Evolutionary conservation across 1,140 invertebrate species (phyloP), one percentile per base, ranked within the genome.

Genomic region (Halictus rubicundus): DNA sequence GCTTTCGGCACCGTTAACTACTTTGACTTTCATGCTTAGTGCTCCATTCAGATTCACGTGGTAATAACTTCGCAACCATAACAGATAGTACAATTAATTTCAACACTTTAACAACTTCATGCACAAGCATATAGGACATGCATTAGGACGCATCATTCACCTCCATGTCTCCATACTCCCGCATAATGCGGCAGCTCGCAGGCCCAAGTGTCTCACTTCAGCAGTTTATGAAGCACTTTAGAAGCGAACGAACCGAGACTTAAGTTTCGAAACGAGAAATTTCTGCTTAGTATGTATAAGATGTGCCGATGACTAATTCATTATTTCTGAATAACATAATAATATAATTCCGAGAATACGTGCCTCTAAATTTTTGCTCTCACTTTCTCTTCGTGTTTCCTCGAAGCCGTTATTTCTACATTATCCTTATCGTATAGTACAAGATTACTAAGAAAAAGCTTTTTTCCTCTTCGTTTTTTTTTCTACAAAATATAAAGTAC

Each of bases 121-220:
- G 63, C 42, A 49, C n/a, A 27, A 39, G 25, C 12, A 9, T 7
- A 19, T n/a, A 25, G 32, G 25, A 42, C 32, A 42, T n/a, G n/a
- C 78, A 79, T 73, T 42, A 74, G 64, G 19, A 66, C 52, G 64
- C 72, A 74, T 60, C 75, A 46, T 75, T 80, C 69, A 59, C 76
- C 25, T 16, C 27, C 32, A 10, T 23, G 6, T 64, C 21, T 59
- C 25, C 49, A 21, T 52, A 52, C 27, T 52, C 27, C n/a, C 49
- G 59, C 59, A 52, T 74, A 74, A 80, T 74, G 64, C 23, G 68
- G 42, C 46, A 32, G 59, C 59, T 70, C 32, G 27, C 32, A 49
- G 32, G 39, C 32, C 21, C 37, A 59, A 59, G 49, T n/a, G 27
- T 65, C 49, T 65, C 49, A 9, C 1, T 16, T 69, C 23, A 39